Conservation (phyloP, 2,797 vertebrate species). For the Falco concolor region DNA sequence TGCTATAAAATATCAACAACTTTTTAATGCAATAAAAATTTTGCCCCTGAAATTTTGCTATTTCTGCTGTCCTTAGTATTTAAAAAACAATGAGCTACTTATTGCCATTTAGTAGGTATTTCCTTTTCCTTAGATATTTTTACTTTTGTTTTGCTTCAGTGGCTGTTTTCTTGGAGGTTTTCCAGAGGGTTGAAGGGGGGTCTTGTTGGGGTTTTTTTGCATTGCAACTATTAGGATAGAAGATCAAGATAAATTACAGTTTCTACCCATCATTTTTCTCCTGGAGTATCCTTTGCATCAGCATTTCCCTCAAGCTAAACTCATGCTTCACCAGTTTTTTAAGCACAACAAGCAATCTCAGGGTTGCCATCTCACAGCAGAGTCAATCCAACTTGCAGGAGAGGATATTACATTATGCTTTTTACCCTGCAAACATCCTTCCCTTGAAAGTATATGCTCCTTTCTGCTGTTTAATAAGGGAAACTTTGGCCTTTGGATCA, state of each 20-base stretch:
- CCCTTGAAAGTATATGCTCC: background rate
- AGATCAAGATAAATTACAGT: slow-evolving; percentile 43
- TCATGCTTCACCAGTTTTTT: slow-evolving; percentile 8
- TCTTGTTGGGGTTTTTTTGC: background rate
- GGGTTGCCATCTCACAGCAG: background rate
- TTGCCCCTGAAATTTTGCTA: background rate
- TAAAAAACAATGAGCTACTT: background rate
- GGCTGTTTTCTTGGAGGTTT: background rate
- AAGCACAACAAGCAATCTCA: slow-evolving; percentile 16
- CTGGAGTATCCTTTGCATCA: slow-evolving; percentile 2
- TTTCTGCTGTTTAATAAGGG: background rate
- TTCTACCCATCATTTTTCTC: slow-evolving; percentile 31
- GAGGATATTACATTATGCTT: background rate
- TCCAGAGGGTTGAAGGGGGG: background rate
- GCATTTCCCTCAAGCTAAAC: slow-evolving; percentile 30
- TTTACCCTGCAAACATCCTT: background rate
- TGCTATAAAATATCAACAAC: background rate
- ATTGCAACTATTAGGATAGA: background rate
- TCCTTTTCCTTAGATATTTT: background rate
- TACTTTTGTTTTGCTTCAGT: background rate
- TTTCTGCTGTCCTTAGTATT: background rate
- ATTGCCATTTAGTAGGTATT: background rate
- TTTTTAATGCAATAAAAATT: background rate
- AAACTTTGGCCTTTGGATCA: background rate
- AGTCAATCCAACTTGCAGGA: background rate